A percentile compares a stretch with the other conserved stretches of the same genome.
These are phyloP conservation scores for Cephalopterus ornatus DNA, from an alignment of 2,113 vertebrate species.

Conservation along the genomic window DNA sequence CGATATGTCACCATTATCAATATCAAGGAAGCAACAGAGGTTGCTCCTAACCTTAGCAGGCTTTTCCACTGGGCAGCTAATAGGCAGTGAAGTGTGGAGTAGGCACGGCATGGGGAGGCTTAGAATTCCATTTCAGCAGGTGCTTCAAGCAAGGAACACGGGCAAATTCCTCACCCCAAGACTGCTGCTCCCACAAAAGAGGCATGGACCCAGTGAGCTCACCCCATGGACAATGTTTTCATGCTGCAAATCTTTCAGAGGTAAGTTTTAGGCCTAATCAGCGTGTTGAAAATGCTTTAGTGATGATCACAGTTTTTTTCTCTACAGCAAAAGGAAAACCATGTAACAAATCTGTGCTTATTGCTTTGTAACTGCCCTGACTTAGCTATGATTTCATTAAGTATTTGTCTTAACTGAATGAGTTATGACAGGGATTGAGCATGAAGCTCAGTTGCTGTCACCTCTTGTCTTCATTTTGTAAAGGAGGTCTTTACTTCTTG, in stretches of 20 bases:
- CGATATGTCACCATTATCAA: neutral
- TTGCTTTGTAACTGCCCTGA: neutral
- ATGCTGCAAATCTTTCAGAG: neutral
- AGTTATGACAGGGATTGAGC: neutral
- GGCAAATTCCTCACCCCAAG: neutral
- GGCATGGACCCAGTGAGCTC: accelerated
- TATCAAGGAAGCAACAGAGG: neutral
- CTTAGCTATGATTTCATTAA: neutral
- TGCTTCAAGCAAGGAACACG: neutral
- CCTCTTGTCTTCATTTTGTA: neutral
- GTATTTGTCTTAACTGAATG: neutral
- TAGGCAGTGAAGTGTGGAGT: neutral
- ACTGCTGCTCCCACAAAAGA: neutral
- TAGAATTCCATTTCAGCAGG: neutral
- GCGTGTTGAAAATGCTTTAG: neutral
- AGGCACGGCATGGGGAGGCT: neutral
- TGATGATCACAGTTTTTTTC: neutral
- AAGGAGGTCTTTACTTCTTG: neutral
- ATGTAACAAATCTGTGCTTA: neutral
- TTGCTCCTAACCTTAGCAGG: neutral
- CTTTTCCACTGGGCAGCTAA: neutral
- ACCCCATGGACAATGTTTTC: neutral
- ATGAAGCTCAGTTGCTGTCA: neutral
- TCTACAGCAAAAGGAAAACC: neutral
- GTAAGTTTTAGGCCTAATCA: neutral